phyloP scores from a whole-genome alignment of 2,113 vertebrate species.

The Indicator maculatus region DNA sequence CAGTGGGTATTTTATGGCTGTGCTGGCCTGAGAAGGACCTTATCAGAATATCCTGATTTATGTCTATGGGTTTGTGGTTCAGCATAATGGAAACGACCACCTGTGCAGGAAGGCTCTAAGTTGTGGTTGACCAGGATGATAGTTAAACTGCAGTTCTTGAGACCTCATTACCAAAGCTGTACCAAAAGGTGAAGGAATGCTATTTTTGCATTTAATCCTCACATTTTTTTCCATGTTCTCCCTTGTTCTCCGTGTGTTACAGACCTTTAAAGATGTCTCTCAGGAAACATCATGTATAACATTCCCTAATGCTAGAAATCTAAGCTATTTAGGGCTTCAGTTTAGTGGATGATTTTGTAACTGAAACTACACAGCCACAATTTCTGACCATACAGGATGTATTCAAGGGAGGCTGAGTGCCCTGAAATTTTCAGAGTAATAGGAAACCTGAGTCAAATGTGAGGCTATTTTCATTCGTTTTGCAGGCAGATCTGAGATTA shows the following conservation, averaged over 20 bases:
- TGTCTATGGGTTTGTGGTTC: background rate
- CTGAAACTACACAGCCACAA: background rate
- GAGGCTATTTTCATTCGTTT: background rate
- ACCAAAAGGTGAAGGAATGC: background rate
- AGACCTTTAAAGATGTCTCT: background rate
- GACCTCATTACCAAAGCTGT: background rate
- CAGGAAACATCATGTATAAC: background rate
- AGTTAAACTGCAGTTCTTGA: background rate
- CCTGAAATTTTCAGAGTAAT: background rate
- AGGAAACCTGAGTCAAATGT: background rate
- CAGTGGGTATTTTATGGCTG: background rate
- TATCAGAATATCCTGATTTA: background rate
- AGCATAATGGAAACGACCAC: background rate
- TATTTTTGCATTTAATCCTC: constrained; percentile 1
- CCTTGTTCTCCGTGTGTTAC: background rate
- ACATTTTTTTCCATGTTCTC: background rate
- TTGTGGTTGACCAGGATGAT: background rate
- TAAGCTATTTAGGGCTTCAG: background rate
- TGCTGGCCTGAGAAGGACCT: background rate
- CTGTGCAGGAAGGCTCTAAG: background rate
- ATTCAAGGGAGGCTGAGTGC: background rate
- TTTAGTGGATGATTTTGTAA: background rate
- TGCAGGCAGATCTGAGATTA: background rate
- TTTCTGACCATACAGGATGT: background rate
- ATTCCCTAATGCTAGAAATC: background rate